Conservation (phyloP, 2,888 invertebrate genomes). For the Seira sanloemensis region DNA sequence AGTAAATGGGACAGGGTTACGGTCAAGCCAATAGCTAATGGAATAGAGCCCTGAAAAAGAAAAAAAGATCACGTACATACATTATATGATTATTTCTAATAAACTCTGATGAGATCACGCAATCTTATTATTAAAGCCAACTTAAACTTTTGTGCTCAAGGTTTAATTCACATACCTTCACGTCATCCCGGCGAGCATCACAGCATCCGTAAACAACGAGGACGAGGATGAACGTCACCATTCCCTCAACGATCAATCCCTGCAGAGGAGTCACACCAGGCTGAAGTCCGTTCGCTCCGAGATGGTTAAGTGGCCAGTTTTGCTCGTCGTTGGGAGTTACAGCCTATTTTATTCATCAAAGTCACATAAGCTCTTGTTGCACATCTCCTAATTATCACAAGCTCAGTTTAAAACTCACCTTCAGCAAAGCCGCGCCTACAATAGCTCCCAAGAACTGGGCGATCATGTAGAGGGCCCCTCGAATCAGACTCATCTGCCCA, state of each 20-base stretch:
- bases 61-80: no score
- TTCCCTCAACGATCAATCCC: slow-evolving; percentile 71
- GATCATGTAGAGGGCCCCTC: slow-evolving; percentile 71
- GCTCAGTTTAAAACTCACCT: slow-evolving; percentile 36
- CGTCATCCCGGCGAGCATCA: slow-evolving; percentile 71
- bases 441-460: slow-evolving; percentile 68
- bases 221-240: slow-evolving; percentile 72
- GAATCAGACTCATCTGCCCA: slow-evolving; percentile 70
- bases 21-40: slow-evolving; percentile 91
- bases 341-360: slow-evolving; percentile 28
- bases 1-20: slow-evolving; percentile 90
- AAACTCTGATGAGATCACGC: no score
- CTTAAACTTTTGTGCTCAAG: no score
- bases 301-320: slow-evolving; percentile 57
- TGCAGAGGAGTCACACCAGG: slow-evolving; percentile 54
- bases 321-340: slow-evolving; percentile 20
- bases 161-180: slow-evolving; percentile 65
- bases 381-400: neutral
- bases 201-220: slow-evolving; percentile 72
- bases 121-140: no score
- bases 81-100: no score
- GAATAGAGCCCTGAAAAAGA: slow-evolving; percentile 81
- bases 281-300: slow-evolving; percentile 69
- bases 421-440: slow-evolving; percentile 66
- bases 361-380: neutral